phyloP scores from a whole-genome alignment of 2,113 vertebrate genomes.

The Gymnobelideus leadbeateri region DNA sequence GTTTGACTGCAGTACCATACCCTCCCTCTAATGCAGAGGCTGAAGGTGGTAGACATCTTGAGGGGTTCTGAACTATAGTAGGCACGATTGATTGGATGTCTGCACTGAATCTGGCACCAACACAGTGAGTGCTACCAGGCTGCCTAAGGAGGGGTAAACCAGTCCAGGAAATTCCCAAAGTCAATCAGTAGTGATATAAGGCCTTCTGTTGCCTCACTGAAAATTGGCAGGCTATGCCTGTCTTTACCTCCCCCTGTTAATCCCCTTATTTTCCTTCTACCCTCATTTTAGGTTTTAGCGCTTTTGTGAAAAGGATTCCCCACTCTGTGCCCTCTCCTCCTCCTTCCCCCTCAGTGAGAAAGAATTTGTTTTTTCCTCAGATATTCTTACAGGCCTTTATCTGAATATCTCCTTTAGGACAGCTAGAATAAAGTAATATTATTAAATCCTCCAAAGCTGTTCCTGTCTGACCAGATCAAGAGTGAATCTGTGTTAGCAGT shows the following conservation, averaged over 20 bases:
- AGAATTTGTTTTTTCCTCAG: not conserved
- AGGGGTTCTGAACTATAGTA: not conserved
- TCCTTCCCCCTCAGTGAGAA: constrained; percentile 27
- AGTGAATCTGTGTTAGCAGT: too few species aligned
- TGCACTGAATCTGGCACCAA: not conserved
- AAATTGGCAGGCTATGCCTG: not conserved
- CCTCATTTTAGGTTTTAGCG: not conserved
- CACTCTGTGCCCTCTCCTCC: not conserved
- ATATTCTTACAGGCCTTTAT: too few species aligned
- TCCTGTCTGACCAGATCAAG: too few species aligned
- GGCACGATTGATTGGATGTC: not conserved
- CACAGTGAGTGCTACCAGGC: not conserved
- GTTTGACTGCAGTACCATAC: not conserved
- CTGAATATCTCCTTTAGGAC: too few species aligned
- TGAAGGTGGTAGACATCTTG: not conserved
- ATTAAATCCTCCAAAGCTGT: too few species aligned
- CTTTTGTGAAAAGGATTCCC: constrained; percentile 35
- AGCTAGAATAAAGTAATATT: too few species aligned
- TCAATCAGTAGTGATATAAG: not conserved
- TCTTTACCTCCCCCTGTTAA: not conserved
- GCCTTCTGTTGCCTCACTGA: not conserved
- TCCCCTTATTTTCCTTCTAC: too few species aligned
- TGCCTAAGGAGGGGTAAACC: not conserved
- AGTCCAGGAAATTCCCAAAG: not conserved
- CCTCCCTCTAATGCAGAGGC: not conserved